A percentile compares a stretch with the other conserved stretches of the same genome.
Conservation (phyloP, 2,797 vertebrate species). For the Sebastes matsubarae region DNA sequence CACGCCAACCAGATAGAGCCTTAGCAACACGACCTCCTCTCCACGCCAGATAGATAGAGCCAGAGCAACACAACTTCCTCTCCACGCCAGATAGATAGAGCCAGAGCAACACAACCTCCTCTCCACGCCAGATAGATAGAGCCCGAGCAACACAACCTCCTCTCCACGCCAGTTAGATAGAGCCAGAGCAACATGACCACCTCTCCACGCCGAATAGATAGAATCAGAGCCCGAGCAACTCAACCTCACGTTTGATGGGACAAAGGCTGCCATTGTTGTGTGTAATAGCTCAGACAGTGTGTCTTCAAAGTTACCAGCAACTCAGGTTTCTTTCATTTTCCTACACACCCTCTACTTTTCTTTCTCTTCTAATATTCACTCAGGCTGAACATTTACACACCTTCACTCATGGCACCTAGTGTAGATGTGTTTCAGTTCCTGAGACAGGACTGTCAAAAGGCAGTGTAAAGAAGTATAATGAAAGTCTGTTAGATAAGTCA, state of each 20-base stretch:
- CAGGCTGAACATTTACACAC: neutral
- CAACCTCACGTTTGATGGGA: neutral
- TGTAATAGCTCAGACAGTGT: neutral
- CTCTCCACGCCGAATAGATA: too few species aligned
- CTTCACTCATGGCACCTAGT: neutral
- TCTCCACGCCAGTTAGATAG: too few species aligned
- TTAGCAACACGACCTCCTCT: too few species aligned
- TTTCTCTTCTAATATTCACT: neutral
- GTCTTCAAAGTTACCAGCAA: neutral
- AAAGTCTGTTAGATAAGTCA: conserved; percentile 45
- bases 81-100: too few species aligned
- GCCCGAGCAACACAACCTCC: too few species aligned
- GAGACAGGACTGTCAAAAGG: neutral
- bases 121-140: too few species aligned
- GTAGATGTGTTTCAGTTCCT: neutral
- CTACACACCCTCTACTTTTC: neutral
- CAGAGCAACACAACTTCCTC: too few species aligned
- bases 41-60: too few species aligned
- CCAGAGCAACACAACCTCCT: too few species aligned
- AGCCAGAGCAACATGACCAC: too few species aligned
- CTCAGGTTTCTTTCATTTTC: neutral
- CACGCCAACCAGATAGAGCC: too few species aligned
- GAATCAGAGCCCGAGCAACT: too few species aligned
- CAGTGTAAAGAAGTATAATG: conserved; percentile 25
- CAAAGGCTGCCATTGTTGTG: neutral